phyloP scores from a whole-genome alignment of 2,888 invertebrate genomes.

The Euplagia quadripunctaria region DNA sequence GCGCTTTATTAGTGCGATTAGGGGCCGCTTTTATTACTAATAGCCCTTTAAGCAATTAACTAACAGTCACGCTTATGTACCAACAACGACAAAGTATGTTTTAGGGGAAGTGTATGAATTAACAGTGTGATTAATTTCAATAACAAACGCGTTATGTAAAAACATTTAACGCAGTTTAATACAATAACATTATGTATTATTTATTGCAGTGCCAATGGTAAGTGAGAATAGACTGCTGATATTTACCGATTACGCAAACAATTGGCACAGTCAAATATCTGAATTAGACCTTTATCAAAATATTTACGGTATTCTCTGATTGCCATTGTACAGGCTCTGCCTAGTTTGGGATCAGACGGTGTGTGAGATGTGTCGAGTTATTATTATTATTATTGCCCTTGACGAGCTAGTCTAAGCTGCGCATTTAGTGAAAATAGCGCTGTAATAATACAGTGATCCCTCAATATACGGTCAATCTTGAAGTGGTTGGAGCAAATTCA shows the following conservation, averaged over 20 bases:
- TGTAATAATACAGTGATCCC: background rate
- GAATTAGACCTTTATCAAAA: too few species aligned
- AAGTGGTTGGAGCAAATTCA: background rate
- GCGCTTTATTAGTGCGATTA: constrained; percentile 72
- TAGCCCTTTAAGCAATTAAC: constrained; percentile 71
- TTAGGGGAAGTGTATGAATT: constrained; percentile 40
- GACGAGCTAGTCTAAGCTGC: too few species aligned
- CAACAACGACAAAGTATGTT: constrained; percentile 30
- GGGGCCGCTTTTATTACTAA: constrained; percentile 73
- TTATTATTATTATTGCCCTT: too few species aligned
- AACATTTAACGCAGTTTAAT: background rate
- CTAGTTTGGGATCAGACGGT: too few species aligned
- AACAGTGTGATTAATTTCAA: constrained; percentile 39
- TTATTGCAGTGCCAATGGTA: background rate
- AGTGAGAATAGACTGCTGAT: too few species aligned
- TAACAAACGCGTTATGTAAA: constrained; percentile 7
- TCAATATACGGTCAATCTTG: background rate
- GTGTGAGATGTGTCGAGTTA: too few species aligned
- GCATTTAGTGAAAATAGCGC: too few species aligned
- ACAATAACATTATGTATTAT: background rate
- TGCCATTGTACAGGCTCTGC: too few species aligned
- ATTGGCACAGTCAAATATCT: too few species aligned
- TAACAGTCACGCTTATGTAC: constrained; percentile 55
- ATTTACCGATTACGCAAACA: too few species aligned
- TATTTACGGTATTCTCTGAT: too few species aligned